Percentiles rank a stretch among this genome's conserved stretches.
These are phyloP conservation scores for Bombycilla garrulus DNA, from an alignment of 2,113 vertebrate species.

Conservation along the genomic window DNA sequence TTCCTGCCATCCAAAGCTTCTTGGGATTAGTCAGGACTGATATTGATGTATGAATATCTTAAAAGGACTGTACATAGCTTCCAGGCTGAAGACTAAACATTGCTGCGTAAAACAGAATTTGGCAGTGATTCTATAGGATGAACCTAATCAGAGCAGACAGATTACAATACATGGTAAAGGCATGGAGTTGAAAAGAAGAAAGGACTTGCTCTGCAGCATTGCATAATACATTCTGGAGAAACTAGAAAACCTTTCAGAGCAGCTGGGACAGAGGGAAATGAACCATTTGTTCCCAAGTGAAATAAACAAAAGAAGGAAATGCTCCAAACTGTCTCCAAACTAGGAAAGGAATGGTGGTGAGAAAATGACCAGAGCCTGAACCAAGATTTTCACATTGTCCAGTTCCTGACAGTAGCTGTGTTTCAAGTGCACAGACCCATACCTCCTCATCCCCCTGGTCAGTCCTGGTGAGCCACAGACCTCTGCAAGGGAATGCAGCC, in stretches of 20 bases:
- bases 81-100: slow-evolving; percentile 67
- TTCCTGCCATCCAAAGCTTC: not conserved
- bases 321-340: slow-evolving; percentile 29
- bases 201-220: slow-evolving; percentile 10
- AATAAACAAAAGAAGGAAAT: slow-evolving; percentile 48
- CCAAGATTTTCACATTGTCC: not conserved
- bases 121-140: slow-evolving; percentile 52
- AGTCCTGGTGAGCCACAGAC: not conserved
- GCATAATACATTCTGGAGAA: slow-evolving; percentile 47
- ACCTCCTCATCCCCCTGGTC: not conserved
- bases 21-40: slow-evolving; percentile 31
- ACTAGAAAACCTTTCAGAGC: slow-evolving; percentile 47
- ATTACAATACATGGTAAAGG: slow-evolving; percentile 53
- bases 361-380: slow-evolving; percentile 13
- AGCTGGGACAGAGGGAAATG: slow-evolving; percentile 38
- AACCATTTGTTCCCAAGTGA: slow-evolving; percentile 28
- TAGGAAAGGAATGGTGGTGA: slow-evolving; percentile 23
- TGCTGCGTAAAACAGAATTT: slow-evolving; percentile 52
- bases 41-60: slow-evolving; percentile 53
- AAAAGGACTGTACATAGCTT: slow-evolving; percentile 51
- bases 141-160: slow-evolving; percentile 60
- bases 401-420: not conserved
- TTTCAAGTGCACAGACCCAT: not conserved
- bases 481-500: not conserved
- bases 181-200: slow-evolving; percentile 11